Base-by-base conservation (phyloP, 2,888 invertebrate genomes). In the Aleiodes leptofemur region DNA sequence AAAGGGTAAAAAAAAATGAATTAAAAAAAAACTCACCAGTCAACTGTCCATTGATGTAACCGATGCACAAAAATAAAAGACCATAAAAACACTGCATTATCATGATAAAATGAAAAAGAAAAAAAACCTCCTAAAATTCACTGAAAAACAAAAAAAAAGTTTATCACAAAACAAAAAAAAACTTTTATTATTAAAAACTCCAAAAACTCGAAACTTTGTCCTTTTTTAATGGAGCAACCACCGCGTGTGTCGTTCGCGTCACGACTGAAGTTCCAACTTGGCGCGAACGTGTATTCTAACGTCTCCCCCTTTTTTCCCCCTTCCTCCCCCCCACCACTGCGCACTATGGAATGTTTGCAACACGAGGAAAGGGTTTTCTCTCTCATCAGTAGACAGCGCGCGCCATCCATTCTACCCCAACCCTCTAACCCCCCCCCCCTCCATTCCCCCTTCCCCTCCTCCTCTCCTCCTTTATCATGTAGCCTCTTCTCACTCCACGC, bases 181-280 rank as follows among this genome's bases (percentile, higher is more conserved):
- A 55, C 16, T 8, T 5, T 55, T 16, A 34, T 4, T 34, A 38
- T 31, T 59, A 7, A 13, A 50, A 23, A 34, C 50, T 51, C 57
- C 57, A 50, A 61, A 23, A 38, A n/a, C 50, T 50, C 7, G 29
- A 4, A 11, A 53, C 51, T n/a, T 8, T 31, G 4, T 34, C 13
- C 14, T 14, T n/a, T n/a, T n/a, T 13, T 23, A 14, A 51, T 53
- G 51, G n/a, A 53, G 51, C 23, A 51, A 48, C 72, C 69, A 68
- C 83, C 82, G 83, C 88, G 88, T 87, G 86, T 86, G 87, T 85
- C 88, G 76, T 72, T 51, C 76, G 88, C 88, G 87, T 86, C 82
- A 82, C 85, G 86, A 88, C 88, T 89, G 87, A 86, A 85, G 80
- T 86, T 82, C 81, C 83, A 80, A 82, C 82, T 84, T 82, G 80